Conservation (phyloP, 2,113 vertebrate genomes). For the Bufo gargarizans region DNA sequence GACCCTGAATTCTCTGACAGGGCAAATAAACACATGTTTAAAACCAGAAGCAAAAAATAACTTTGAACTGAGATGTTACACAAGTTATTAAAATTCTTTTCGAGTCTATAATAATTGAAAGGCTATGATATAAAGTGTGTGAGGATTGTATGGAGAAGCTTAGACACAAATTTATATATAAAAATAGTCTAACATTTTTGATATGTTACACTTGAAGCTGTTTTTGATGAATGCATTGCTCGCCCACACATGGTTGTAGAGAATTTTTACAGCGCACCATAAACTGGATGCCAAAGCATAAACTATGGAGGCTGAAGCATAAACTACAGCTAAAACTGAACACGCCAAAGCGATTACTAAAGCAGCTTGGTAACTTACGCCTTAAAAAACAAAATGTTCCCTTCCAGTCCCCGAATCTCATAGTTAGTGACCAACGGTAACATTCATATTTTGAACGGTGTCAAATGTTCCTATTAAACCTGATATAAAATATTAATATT, state of each 20-base stretch:
- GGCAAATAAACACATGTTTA: not conserved
- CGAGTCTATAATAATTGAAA: not conserved
- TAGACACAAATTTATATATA: not conserved
- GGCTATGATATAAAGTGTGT: not conserved
- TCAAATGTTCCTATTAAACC: constrained; percentile 4
- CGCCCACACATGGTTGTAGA: not conserved
- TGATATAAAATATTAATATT: constrained; percentile 5
- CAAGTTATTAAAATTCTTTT: not conserved
- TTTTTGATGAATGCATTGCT: not conserved
- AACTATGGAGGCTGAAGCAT: constrained; percentile 6
- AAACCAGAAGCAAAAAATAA: not conserved
- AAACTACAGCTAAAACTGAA: not conserved
- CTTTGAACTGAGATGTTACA: not conserved
- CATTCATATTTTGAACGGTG: not conserved
- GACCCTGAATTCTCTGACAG: too few species aligned
- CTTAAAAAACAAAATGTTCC: constrained; percentile 13
- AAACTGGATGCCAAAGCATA: constrained; percentile 23
- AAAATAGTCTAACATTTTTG: not conserved
- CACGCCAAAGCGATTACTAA: not conserved
- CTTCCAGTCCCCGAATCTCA: not conserved
- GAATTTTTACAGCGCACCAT: constrained; percentile 15
- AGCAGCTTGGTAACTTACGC: not conserved
- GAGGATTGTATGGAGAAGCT: not conserved
- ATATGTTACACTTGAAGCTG: not conserved
- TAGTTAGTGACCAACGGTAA: not conserved